Conservation (phyloP, 2,113 vertebrate species). For the Ophiodon elongatus region DNA sequence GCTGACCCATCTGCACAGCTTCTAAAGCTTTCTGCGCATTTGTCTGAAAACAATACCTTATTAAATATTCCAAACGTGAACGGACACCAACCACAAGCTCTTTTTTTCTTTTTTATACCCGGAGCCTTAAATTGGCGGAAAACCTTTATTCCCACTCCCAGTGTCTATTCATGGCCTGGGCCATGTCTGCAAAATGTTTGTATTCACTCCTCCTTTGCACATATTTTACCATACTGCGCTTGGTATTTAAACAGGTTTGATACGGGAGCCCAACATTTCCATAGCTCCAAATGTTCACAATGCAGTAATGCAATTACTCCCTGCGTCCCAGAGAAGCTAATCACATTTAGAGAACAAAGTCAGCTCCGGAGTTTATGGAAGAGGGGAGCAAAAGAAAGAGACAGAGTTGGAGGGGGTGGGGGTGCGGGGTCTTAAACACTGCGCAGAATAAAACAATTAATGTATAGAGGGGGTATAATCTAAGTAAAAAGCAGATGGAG, state of each 20-base stretch:
- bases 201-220: slow-evolving; percentile 67
- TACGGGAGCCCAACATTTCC: slow-evolving; percentile 78
- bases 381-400: slow-evolving; percentile 71
- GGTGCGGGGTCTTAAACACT: slow-evolving; percentile 76
- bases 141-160: slow-evolving; percentile 55
- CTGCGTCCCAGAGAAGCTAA: slow-evolving; percentile 80
- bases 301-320: slow-evolving; percentile 87
- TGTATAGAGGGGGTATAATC: slow-evolving; percentile 78
- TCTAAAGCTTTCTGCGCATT: slow-evolving; percentile 15
- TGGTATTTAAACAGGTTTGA: slow-evolving; percentile 84
- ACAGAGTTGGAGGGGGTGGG: slow-evolving; percentile 22
- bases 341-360: slow-evolving; percentile 88
- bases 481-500: slow-evolving; percentile 84
- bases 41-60: slow-evolving; percentile 60
- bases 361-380: slow-evolving; percentile 79
- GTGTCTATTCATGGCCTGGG: slow-evolving; percentile 67
- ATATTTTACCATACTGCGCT: slow-evolving; percentile 57
- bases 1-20: slow-evolving; percentile 46
- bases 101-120: slow-evolving; percentile 44
- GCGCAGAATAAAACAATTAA: slow-evolving; percentile 78
- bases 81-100: slow-evolving; percentile 61
- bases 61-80: slow-evolving; percentile 66
- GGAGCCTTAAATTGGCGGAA: slow-evolving; percentile 40
- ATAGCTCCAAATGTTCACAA: slow-evolving; percentile 78
- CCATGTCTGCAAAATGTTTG: slow-evolving; percentile 78